Base-by-base conservation (phyloP, 2,113 vertebrate species). In the Nettapus auritus region DNA sequence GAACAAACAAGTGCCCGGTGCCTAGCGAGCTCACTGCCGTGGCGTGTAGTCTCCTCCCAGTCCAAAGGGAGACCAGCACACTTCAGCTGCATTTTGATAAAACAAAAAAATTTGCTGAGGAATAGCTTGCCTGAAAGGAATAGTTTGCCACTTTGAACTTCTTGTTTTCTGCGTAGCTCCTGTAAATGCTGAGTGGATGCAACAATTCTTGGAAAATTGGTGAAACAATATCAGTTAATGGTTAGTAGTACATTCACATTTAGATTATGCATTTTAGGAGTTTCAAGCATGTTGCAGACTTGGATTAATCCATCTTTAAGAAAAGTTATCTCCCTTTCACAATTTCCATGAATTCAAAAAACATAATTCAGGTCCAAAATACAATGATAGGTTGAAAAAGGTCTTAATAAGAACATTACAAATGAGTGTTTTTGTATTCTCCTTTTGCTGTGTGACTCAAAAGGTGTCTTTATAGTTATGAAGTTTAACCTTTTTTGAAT, bases 11-110 rank as follows among this genome's bases (percentile, higher is more conserved):
- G 20, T 2, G 1, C 17, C 50, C 0, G 0, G 46, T 2, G 1
- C 62, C 33, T 75, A n/a, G 44, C 20, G 52, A n/a, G 26, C 22
- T 52, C 21, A 0, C 44, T 21, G 53, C 19, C 0, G 0, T 0
- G 0, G 9, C 13, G 2, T 0, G 0, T 50, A 20, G 40, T 50
- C 48, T 86, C 57, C 82, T 94, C 82, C 77, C 82, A 86, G 77
- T 70, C 60, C 90, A 90, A 89, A 90, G 73, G 71, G 64, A 89
- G 8, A 70, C 6, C 52, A 52, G 23, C 17, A 42, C 3, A 1
- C n/a, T 67, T 50, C 1, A 40, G 36, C 4, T 86, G 56, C 48
- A 31, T 16, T 4, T 5, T 22, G 34, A 8, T 57, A 48, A 85
- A 84, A 62, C 9, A 50, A 55, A 81, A 77, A 20, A 2, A 9